Base-by-base conservation (phyloP, 1,140 invertebrate species). In the Drosophila kepulauana region DNA sequence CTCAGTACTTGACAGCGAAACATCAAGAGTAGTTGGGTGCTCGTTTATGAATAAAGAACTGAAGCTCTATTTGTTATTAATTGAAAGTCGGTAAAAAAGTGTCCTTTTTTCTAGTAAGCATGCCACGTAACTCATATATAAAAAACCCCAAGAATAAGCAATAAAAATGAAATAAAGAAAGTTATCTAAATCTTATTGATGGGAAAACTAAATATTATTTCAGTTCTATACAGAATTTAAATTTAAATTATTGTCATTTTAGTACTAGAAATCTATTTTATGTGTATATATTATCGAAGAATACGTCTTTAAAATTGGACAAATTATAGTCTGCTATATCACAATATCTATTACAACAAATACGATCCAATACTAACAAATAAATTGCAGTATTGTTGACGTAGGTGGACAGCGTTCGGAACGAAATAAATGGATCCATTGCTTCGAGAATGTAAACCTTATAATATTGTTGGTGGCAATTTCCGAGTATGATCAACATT, bases 381-480 rank as follows among this genome's bases (percentile, higher is more conserved):
- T 30, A 20, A 45, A 1, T 45, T 25, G 48, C 69, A 98, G 98
- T 94, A 98, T 99, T 98, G 97, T 99, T 86, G 98, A 99, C 93
- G 98, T 99, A 69, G 98, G 98, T 77, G 98, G 98, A 89, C 98
- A 99, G 94, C 95, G 98, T 94, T 99, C 98, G 62, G 98, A 99
- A 94, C 95, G 98, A 96, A 97, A 97, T 94, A 99, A 99, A 95
- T 99, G 98, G 98, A 99, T 99, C 92, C 98, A 99, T 93, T 99
- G 98, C 95, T 99, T 99, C 93, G 98, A 99, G 94, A 98, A 99
- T 98, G 98, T 99, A 87, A 98, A 97, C 93, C 98, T 97, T 91
- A 98, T 98, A 94, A 98, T 98, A 94, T 98, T 98, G 95, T 95
- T 98, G 95, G 97, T 98, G 94, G 97, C 98, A 92, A 95, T 98